Conservation (phyloP, 1,140 invertebrate genomes). For the Gyrodactylus salaris region DNA sequence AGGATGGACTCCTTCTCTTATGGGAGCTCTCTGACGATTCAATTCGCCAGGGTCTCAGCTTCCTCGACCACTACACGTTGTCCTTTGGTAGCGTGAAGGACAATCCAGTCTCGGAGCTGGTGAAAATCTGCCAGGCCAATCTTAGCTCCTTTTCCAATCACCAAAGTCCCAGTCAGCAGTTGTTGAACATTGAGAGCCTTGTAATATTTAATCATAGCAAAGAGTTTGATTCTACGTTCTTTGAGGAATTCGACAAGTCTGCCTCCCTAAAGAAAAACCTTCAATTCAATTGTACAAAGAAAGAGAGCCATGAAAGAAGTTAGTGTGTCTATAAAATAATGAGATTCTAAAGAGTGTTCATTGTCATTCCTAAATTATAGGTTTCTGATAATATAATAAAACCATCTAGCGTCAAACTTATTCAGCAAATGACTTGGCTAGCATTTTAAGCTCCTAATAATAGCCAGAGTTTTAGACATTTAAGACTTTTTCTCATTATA, state of each 20-base stretch:
- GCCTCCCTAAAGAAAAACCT: neutral
- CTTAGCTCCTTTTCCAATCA: neutral
- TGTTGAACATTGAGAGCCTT: too few relatives aligned
- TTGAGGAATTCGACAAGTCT: neutral
- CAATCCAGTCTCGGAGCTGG: neutral
- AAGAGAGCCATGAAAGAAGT: neutral
- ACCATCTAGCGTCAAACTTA: too few relatives aligned
- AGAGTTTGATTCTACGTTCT: neutral
- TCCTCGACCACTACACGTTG: neutral
- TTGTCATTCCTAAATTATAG: too few relatives aligned
- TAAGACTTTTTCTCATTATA: too few relatives aligned
- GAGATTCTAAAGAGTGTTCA: too few relatives aligned
- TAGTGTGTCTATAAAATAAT: too few relatives aligned
- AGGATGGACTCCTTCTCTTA: slow-evolving; percentile 80
- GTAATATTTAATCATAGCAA: too few relatives aligned
- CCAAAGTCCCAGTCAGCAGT: neutral
- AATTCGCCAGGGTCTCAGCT: slow-evolving; percentile 24
- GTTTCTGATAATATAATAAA: too few relatives aligned
- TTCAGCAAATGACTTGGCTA: too few relatives aligned
- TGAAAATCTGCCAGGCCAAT: neutral
- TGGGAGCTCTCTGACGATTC: slow-evolving; percentile 94
- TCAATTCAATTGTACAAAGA: neutral
- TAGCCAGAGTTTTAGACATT: too few relatives aligned
- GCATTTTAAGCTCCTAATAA: too few relatives aligned
- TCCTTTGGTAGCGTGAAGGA: neutral